Conservation (phyloP, 64 coral and sea anemone genomes). For the Dendronephthya gigantea region DNA sequence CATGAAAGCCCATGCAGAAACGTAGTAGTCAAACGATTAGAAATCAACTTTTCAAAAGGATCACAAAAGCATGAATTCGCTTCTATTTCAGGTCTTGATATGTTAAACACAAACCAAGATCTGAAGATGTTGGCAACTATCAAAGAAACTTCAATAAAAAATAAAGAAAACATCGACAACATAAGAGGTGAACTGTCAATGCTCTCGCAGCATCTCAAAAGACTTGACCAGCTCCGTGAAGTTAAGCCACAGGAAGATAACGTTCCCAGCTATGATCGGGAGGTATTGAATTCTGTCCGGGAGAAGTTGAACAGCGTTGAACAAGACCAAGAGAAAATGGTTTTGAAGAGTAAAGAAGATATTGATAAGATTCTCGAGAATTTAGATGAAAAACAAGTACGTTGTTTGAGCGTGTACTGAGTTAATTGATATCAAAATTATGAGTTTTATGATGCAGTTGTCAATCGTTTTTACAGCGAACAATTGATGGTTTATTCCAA, state of each 20-base stretch:
- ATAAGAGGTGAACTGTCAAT: neutral
- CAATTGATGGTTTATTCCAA: conserved; percentile 64
- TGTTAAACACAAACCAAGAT: conserved; percentile 1
- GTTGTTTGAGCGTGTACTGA: neutral
- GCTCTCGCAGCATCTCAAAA: neutral
- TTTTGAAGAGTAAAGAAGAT: conserved; percentile 32
- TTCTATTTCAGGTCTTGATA: neutral
- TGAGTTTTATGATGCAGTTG: no score
- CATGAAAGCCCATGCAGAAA: no score
- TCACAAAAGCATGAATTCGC: neutral
- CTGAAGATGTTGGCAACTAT: neutral
- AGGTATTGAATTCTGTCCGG: conserved; percentile 51
- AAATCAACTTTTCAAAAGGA: neutral
- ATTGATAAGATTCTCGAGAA: conserved; percentile 42
- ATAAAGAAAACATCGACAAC: neutral
- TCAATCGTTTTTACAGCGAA: conserved; percentile 39
- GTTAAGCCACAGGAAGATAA: neutral
- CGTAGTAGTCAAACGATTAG: no score
- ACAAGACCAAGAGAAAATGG: conserved; percentile 53
- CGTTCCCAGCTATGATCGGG: conserved; percentile 37
- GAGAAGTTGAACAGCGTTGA: conserved; percentile 50
- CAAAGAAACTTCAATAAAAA: neutral
- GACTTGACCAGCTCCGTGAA: neutral
- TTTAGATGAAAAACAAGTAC: conserved; percentile 70
- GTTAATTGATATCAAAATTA: no score